Conservation (phyloP, 92 coral and sea anemone species). For the Phenganax subtilis region DNA sequence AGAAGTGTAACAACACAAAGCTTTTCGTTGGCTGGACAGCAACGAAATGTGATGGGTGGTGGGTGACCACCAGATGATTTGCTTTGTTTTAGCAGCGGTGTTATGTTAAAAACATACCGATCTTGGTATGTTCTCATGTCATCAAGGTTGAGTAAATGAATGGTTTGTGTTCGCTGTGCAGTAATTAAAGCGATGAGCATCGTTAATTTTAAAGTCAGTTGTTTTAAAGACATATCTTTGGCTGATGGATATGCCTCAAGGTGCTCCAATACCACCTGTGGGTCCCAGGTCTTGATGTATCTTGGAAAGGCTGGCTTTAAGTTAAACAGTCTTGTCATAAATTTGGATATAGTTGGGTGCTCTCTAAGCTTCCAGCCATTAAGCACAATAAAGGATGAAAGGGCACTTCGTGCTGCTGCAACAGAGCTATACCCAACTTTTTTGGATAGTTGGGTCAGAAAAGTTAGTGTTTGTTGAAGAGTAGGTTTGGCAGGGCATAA, state of each 20-base stretch:
- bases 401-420: slow-evolving; percentile 32
- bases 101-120: slow-evolving; percentile 35
- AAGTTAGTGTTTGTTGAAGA: slow-evolving; percentile 19
- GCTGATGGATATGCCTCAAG: slow-evolving; percentile 32
- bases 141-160: slow-evolving; percentile 45
- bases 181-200: slow-evolving; percentile 50
- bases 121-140: slow-evolving; percentile 40
- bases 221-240: slow-evolving; percentile 42
- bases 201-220: slow-evolving; percentile 41
- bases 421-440: slow-evolving; percentile 48
- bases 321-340: slow-evolving; percentile 16
- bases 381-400: slow-evolving; percentile 2
- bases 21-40: slow-evolving; percentile 25
- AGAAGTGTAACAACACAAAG: slow-evolving; percentile 41
- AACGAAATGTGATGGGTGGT: slow-evolving; percentile 16
- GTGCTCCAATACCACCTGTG: slow-evolving; percentile 15
- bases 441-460: slow-evolving; percentile 43
- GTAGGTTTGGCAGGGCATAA: not conserved
- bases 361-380: slow-evolving; percentile 50
- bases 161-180: slow-evolving; percentile 55
- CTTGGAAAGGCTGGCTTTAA: slow-evolving; percentile 48
- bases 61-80: slow-evolving; percentile 37
- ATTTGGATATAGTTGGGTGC: slow-evolving; percentile 2
- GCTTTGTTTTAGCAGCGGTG: slow-evolving; percentile 43
- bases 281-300: slow-evolving; percentile 45